Evolutionary conservation across 1,140 invertebrate species (phyloP), one percentile per base, ranked within the genome.

Genomic region (Anagrus nilaparvatae): DNA sequence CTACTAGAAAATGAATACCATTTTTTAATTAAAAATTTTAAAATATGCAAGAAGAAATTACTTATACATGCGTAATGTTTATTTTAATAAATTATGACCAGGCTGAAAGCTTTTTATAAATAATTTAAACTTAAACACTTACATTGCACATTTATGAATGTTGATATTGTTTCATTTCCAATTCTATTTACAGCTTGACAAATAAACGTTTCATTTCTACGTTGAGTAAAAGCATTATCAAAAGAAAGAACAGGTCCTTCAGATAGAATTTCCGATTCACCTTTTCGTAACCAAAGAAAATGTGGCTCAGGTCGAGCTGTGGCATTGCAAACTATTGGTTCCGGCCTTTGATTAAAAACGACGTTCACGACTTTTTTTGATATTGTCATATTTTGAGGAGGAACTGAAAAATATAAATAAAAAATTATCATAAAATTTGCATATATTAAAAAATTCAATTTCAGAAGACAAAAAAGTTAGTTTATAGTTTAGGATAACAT

Each of bases 301-400:
- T 63, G 73, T 4, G 82, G 74, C 46, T 76, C 76, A 2, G 84
- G 84, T 55, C 78, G 78, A 20, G 81, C 81, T 38, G 75, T 79
- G 2, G 87, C 85, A 49, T 72, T 71, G 55, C 89, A 93, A 36
- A 76, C 71, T 9, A 92, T 78, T 49, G 77, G 77, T 30, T 76
- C 78, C 4, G 86, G 83, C 41, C 80, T 76, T 40, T 81, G 76
- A 44, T 81, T 78, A 58, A 89, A 87, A 17, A 75, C 73, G 7
- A 94, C 86, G 45, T 80, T 77, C 16, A 91, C 75, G 18, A 76
- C 64, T 28, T 67, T 70, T 9, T 78, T 76, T 1, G 80, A 81
- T 5, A 91, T 81, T 1, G 76, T 81, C 49, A 90, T 77, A 52
- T 87, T 81, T 56, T 89, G 84, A 4, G 89, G 89, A 41, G 88